Conservation (phyloP, 2,888 invertebrate species). For the Hemaris fuciformis region DNA sequence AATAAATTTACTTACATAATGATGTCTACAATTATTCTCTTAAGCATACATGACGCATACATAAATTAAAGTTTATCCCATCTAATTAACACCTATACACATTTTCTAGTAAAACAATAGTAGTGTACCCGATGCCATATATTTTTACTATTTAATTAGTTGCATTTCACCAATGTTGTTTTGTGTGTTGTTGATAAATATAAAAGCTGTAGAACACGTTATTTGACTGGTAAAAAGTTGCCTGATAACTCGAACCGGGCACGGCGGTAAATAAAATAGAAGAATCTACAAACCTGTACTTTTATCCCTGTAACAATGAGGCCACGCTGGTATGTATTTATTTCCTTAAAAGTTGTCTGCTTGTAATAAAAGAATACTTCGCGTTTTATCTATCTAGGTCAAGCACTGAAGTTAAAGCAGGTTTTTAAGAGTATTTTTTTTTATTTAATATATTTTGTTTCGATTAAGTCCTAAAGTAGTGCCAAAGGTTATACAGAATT, state of each 20-base stretch:
- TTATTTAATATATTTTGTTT: background rate
- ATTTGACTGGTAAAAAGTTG: background rate
- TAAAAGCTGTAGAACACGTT: background rate
- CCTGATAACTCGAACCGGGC: background rate
- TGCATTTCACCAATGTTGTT: background rate
- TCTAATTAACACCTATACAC: background rate
- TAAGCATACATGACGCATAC: background rate
- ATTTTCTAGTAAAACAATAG: background rate
- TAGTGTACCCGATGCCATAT: background rate
- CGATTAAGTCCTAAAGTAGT: background rate
- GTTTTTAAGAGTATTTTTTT: no score
- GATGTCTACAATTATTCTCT: background rate
- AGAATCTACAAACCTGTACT: background rate
- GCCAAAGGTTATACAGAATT: background rate
- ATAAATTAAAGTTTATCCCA: background rate
- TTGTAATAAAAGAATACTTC: background rate
- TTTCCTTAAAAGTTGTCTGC: background rate
- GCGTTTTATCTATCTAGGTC: background rate
- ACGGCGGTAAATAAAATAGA: background rate
- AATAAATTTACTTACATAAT: background rate
- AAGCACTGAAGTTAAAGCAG: background rate
- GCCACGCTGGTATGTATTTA: background rate
- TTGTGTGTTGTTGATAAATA: constrained; percentile 1
- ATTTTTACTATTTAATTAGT: background rate
- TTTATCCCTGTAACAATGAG: background rate